Base-by-base conservation (phyloP, 2,888 invertebrate species). In the Drosophila eohydei region DNA sequence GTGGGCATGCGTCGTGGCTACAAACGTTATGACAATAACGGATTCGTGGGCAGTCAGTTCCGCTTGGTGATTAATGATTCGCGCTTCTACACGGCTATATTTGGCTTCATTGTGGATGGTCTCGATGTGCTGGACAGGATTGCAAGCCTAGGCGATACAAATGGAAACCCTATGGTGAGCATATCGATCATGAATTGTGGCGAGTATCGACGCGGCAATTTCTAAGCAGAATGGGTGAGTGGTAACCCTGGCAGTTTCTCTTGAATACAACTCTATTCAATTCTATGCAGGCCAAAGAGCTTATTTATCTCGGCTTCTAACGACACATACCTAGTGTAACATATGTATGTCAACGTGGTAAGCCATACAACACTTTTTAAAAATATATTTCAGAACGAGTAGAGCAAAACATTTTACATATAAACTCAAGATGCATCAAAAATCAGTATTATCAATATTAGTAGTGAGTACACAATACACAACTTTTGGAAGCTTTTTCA, bases 1-100 rank as follows among this genome's bases (percentile, higher is more conserved):
- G 96, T 97, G 9, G 40, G 58, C 26, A 63, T 63, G 63, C 58
- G 48, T 12, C 48, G 63, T 1, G 58, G 58, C 11, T 48, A 12
- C 0, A 40, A 21, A 4, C 48, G 34, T 12, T 26, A 40, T 9
- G 58, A 48, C 12, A 58, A 14, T 3, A 28, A n/a, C 21, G 63
- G 48, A 3, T 41, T 40, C 7, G 63, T 63, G 4, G 63, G 63
- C 21, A 63, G 58, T 26, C 63, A 63, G 48, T 63, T 63, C 26
- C 63, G 63, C n/a, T 5, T 63, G 12, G 32, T 63, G 40, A 14
- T 48, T 1, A 34, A 26, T 16, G 58, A 50, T 8, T 41, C 4
- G 12, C 12, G 16, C 26, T 2, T 6, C 0, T 50, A n/a, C 16
- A 50, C 63, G 34, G 63, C 63, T 11, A 57, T 58, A 32, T 63